Conservation (phyloP, 2,888 invertebrate species). For the Machimus rusticus region DNA sequence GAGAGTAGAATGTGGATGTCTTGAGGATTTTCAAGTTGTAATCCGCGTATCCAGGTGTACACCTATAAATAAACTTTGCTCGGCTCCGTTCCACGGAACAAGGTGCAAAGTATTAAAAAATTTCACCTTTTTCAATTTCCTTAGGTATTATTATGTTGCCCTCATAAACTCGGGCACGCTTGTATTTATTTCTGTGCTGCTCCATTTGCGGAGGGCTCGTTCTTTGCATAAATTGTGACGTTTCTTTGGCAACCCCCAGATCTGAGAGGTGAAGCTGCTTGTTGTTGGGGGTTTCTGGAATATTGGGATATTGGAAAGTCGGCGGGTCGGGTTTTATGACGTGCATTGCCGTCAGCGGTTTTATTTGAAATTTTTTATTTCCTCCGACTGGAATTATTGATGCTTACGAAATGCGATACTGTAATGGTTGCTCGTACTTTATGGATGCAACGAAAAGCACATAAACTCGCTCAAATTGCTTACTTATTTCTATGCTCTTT, state of each 20-base stretch:
- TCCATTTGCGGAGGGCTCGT: background rate
- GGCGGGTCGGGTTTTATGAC: background rate
- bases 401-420: background rate
- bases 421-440: background rate
- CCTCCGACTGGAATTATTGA: background rate
- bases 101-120: constrained; percentile 29
- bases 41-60: constrained; percentile 12
- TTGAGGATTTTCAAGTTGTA: background rate
- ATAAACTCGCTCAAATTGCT: background rate
- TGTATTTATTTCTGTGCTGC: background rate
- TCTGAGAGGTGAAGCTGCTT: background rate
- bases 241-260: background rate
- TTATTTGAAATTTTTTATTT: constrained; percentile 10
- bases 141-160: background rate
- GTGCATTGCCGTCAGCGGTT: background rate
- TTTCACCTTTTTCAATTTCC: constrained; percentile 30
- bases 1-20: background rate
- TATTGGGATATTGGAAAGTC: background rate
- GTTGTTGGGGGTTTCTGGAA: background rate
- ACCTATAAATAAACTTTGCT: background rate
- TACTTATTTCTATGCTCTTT: background rate
- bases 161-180: constrained; percentile 3
- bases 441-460: background rate
- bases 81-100: background rate
- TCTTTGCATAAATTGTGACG: constrained; percentile 21